Evolutionary conservation across 2,888 invertebrate species (phyloP).

Genomic region (Itoplectis maculator): DNA sequence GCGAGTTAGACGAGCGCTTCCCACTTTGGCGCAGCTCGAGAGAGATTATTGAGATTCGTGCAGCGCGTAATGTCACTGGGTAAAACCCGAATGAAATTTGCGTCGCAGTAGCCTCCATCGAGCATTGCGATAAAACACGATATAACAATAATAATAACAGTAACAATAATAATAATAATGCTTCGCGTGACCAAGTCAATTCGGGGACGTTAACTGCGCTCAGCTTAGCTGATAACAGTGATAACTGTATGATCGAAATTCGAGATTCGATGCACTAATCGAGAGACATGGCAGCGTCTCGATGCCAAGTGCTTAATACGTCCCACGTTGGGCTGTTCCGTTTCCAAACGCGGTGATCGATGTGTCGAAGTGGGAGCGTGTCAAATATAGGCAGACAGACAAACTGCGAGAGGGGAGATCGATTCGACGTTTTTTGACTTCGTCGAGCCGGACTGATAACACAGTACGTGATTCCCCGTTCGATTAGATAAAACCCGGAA

Average conservation of each 20-base stretch:
- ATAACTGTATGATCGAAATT: neutral
- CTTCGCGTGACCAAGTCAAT: neutral
- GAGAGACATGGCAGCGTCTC: no score
- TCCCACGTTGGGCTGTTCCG: neutral
- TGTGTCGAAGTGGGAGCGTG: neutral
- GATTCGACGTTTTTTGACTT: neutral
- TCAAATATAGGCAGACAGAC: neutral
- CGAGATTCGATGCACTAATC: neutral
- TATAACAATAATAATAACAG: neutral
- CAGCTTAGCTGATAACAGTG: neutral
- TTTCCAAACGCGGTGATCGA: neutral
- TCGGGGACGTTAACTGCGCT: neutral
- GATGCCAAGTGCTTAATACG: neutral
- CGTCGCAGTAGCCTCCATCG: neutral
- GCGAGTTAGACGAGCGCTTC: slow-evolving; percentile 12
- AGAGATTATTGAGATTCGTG: slow-evolving; percentile 15
- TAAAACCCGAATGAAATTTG: slow-evolving; percentile 17
- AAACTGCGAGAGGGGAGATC: neutral
- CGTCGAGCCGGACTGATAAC: slow-evolving; percentile 11
- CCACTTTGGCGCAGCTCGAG: neutral
- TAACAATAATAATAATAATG: neutral
- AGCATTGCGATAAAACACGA: neutral
- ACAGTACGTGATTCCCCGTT: neutral
- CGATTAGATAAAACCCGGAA: slow-evolving; percentile 15
- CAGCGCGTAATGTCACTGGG: neutral